Conservation (phyloP, 2,113 vertebrate genomes). For the Austrofundulus limnaeus region DNA sequence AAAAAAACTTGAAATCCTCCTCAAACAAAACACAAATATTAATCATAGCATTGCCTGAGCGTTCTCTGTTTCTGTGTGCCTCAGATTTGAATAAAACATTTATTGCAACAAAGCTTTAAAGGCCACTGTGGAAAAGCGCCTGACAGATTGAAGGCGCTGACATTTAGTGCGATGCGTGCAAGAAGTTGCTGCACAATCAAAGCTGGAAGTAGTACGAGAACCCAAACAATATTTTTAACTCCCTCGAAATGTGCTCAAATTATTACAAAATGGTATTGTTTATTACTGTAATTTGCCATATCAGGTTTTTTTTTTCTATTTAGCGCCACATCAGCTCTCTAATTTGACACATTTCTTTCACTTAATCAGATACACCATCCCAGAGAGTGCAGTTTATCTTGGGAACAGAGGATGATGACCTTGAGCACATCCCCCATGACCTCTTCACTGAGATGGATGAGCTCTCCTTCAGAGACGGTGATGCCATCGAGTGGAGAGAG, state of each 20-base stretch:
- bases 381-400: slow-evolving; percentile 95
- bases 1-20: no score
- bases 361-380: slow-evolving; percentile 87
- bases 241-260: not conserved
- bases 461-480: slow-evolving; percentile 88
- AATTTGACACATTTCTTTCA: slow-evolving; percentile 1
- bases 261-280: not conserved
- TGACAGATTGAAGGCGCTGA: slow-evolving; percentile 45
- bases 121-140: slow-evolving; percentile 22
- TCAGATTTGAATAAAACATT: slow-evolving; percentile 39
- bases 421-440: slow-evolving; percentile 92
- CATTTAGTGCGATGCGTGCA: slow-evolving; percentile 30
- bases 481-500: slow-evolving; percentile 92
- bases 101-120: slow-evolving; percentile 37
- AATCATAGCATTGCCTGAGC: no score
- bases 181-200: slow-evolving; percentile 11
- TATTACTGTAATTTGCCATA: no score
- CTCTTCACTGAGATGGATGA: slow-evolving; percentile 97
- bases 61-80: not conserved
- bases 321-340: not conserved
- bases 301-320: slow-evolving; percentile 8
- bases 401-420: slow-evolving; percentile 92
- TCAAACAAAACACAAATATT: no score
- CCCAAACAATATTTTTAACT: not conserved
- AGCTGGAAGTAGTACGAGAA: not conserved